A percentile compares a stretch with the other conserved stretches of the same genome.
These are phyloP conservation scores for Drosophila rellima DNA, from an alignment of 2,888 invertebrate species.

Conservation along the genomic window DNA sequence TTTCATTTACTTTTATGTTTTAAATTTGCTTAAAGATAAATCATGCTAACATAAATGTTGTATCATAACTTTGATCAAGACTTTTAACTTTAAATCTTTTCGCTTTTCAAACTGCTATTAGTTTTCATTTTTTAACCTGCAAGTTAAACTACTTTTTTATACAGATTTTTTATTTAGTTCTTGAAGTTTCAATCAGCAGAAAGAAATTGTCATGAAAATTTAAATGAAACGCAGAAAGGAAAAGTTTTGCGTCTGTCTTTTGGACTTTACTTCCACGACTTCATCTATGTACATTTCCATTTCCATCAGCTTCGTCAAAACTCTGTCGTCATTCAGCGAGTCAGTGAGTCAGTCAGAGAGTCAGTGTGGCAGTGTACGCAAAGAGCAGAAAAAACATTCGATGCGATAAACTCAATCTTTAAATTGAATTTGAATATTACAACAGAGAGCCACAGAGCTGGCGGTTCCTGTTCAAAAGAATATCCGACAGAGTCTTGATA, in stretches of 20 bases:
- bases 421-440: constrained; percentile 82
- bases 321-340: constrained; percentile 9
- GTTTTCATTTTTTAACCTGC: background rate
- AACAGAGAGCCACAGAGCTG: constrained; percentile 33
- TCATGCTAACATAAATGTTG: too few relatives aligned
- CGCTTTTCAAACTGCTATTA: constrained; percentile 21
- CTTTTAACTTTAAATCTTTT: background rate
- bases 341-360: constrained; percentile 14
- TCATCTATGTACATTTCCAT: constrained; percentile 13
- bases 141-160: constrained; percentile 9
- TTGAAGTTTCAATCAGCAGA: background rate
- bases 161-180: constrained; percentile 15
- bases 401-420: constrained; percentile 77
- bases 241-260: constrained; percentile 30
- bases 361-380: constrained; percentile 55
- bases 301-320: constrained; percentile 26
- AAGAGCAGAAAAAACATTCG: constrained; percentile 68
- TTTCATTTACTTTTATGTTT: too few relatives aligned
- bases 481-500: constrained; percentile 54
- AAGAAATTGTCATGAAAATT: constrained; percentile 30
- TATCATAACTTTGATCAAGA: too few relatives aligned
- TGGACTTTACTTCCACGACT: constrained; percentile 2
- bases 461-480: constrained; percentile 35
- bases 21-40: too few relatives aligned
- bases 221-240: constrained; percentile 33